Evolutionary conservation across 2,797 vertebrate genomes (phyloP).

Genomic region (Apodemus agrarius): DNA sequence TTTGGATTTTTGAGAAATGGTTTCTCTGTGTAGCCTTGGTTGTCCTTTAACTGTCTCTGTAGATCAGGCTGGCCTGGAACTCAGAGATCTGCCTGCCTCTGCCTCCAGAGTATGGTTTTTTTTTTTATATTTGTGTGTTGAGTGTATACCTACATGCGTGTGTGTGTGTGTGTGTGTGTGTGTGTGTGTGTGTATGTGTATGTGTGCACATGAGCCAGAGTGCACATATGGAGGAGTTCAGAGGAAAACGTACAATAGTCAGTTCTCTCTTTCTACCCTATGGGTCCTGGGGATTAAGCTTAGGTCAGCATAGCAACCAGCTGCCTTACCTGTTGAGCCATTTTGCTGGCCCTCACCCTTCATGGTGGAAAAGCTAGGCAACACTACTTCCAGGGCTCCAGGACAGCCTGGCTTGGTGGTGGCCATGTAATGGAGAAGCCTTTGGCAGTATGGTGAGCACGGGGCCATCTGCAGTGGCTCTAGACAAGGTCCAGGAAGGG

Average conservation of each 20-base stretch:
- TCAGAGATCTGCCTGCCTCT: no score
- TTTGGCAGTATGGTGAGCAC: not conserved
- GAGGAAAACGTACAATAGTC: not conserved
- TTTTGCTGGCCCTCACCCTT: not conserved
- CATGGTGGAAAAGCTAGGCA: not conserved
- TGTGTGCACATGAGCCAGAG: not conserved
- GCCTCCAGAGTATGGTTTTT: no score
- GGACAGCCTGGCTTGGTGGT: not conserved
- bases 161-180: not conserved
- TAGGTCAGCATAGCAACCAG: not conserved
- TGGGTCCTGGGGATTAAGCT: not conserved
- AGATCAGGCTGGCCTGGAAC: no score
- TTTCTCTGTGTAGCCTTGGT: no score
- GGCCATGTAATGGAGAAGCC: not conserved
- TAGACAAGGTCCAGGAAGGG: not conserved
- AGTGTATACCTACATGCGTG: not conserved
- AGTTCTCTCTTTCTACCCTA: not conserved
- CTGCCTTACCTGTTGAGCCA: not conserved
- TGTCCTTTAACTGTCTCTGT: no score
- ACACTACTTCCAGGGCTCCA: not conserved
- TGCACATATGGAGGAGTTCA: not conserved
- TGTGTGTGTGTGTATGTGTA: no score
- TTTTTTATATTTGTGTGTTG: not conserved
- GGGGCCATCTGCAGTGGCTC: not conserved
- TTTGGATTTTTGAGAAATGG: no score